phyloP scores from a whole-genome alignment of 1,140 invertebrate genomes.

The Drosophila littoralis region DNA sequence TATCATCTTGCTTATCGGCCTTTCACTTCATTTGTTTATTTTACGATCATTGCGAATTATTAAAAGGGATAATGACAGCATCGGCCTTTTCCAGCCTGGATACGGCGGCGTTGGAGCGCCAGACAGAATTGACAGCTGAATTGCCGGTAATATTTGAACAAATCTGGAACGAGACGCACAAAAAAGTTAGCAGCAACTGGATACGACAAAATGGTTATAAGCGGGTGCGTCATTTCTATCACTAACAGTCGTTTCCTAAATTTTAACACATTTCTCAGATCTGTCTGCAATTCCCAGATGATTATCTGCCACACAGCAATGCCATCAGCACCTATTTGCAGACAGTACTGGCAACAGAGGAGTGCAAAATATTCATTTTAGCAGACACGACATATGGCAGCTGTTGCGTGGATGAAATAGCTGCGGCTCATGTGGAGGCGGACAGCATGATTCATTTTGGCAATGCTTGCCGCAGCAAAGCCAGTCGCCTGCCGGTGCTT shows the following conservation, averaged over 20 bases:
- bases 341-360: conserved; percentile 40
- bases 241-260: not conserved
- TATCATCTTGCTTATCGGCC: conserved; percentile 4
- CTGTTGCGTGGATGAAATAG: conserved; percentile 96
- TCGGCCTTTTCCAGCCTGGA: conserved; percentile 76
- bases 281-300: conserved; percentile 96
- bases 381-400: conserved; percentile 97
- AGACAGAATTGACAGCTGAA: conserved; percentile 51
- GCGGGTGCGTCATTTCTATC: conserved; percentile 86
- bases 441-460: conserved; percentile 97
- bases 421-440: conserved; percentile 93
- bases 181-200: conserved; percentile 88
- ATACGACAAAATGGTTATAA: conserved; percentile 87
- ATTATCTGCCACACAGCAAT: conserved; percentile 89
- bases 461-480: conserved; percentile 92
- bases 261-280: conserved; percentile 86
- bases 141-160: conserved; percentile 51
- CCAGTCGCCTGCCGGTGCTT: conserved; percentile 89
- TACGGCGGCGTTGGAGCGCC: conserved; percentile 65
- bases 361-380: conserved; percentile 90
- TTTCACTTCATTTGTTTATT: conserved; percentile 49
- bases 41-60: conserved; percentile 32
- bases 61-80: conserved; percentile 48
- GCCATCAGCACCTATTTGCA: conserved; percentile 88
- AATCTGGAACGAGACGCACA: conserved; percentile 85